A percentile compares a stretch with the other conserved stretches of the same genome.
Evolutionary conservation across 2,888 invertebrate genomes (phyloP).

Genomic region (Dasysyrphus tricinctus): DNA sequence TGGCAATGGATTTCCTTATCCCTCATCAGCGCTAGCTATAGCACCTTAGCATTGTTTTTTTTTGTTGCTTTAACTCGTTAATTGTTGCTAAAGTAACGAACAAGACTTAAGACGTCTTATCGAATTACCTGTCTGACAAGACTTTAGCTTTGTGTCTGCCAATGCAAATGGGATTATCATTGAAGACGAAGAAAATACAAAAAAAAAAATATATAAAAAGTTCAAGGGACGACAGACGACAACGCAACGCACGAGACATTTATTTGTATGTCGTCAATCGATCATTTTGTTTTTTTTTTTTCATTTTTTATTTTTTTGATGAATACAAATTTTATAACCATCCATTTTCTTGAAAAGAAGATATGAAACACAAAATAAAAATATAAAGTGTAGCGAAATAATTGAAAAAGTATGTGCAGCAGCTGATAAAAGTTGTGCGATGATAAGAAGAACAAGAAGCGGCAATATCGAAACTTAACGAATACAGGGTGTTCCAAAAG

Average conservation of each 20-base stretch:
- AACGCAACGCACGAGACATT: not conserved
- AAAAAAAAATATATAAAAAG: not conserved
- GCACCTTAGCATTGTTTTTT: conserved; percentile 38
- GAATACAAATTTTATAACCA: conserved; percentile 15
- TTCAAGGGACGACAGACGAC: conserved; percentile 23
- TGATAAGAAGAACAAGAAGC: conserved; percentile 43
- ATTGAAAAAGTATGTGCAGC: conserved; percentile 65
- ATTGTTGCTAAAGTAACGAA: conserved; percentile 68
- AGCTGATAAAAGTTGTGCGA: conserved; percentile 57
- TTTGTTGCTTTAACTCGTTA: conserved; percentile 57
- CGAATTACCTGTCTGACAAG: conserved; percentile 70
- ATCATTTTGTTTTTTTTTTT: conserved; percentile 57
- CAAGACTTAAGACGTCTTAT: conserved; percentile 71
- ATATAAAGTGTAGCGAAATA: conserved; percentile 49
- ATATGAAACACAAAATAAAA: not conserved
- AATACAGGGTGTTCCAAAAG: not conserved
- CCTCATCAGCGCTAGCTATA: not conserved
- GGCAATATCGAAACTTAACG: not conserved
- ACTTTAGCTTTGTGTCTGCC: conserved; percentile 51
- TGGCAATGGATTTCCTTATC: conserved; percentile 37
- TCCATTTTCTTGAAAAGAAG: conserved; percentile 17
- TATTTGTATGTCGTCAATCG: conserved; percentile 58
- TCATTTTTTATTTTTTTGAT: conserved; percentile 1
- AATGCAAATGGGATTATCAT: conserved; percentile 67
- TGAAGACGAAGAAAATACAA: conserved; percentile 8